Evolutionary conservation across 2,888 invertebrate species (phyloP), one percentile per base, ranked within the genome.

Genomic region (Cephus sareptanus): DNA sequence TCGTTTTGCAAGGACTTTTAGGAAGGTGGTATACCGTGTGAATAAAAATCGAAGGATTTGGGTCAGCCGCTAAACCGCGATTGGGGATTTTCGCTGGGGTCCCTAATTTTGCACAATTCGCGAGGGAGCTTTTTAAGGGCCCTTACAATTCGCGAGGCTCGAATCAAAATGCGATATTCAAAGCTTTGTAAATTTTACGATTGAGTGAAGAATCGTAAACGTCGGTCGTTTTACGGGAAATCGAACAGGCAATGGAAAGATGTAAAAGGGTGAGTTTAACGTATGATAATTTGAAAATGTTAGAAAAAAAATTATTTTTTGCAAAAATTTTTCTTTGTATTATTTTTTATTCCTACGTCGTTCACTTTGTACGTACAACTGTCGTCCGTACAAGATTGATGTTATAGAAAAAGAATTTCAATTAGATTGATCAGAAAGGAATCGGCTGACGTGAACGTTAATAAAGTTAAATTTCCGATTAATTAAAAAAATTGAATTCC

Each of bases 381-480:
- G 3, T 37, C 4, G 37, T 15, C 4, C 4, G 37, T 37, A 37
- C 13, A 1, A 1, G 1, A 37, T 1, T 0, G 37, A 37, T 1
- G 37, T 37, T 4, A 37, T 15, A 15, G 37, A 37, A 37, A 15
- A 37, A 13, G 13, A 37, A 37, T 15, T 37, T 37, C 40, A 15
- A 40, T 15, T 40, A 4, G 15, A 40, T 40, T 13, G 37, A 37
- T 37, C 13, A 13, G 15, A 40, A 40, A 4, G 78, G 80, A 82
- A 82, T 77, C 71, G 77, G 34, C 79, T 77, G 70, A 78, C 70
- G 76, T n/a, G 81, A 81, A 81, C 73, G 68, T 80, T 83, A 81
- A 85, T 79, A 82, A 83, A 82, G 80, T 81, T 79, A 78, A 80
- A 84, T 76, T 79, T 69, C 78, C 75, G 80, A 85, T 82, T 84